A percentile compares a stretch with the other conserved stretches of the same genome.
Conservation (phyloP, 2,797 vertebrate genomes). For the Hoplostethus atlanticus region DNA sequence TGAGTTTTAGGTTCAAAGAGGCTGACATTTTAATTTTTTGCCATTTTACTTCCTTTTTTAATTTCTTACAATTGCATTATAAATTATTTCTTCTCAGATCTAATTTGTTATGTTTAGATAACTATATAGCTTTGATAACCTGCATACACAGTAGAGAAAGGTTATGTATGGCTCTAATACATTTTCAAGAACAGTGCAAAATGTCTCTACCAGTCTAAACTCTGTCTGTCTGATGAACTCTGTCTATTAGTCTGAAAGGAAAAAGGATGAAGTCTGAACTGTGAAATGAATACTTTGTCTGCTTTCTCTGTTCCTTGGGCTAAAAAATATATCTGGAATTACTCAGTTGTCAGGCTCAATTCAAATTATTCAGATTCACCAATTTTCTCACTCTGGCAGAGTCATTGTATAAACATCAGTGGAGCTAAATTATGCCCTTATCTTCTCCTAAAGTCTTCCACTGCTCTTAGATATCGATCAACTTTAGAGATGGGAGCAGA, state of each 20-base stretch:
- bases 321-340: neutral
- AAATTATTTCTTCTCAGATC: constrained; percentile 4
- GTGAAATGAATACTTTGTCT: constrained; percentile 54
- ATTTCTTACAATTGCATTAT: neutral
- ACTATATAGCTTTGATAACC: constrained; percentile 9
- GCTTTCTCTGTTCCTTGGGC: constrained; percentile 39
- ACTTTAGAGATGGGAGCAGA: neutral
- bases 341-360: too few relatives aligned
- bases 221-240: constrained; percentile 23
- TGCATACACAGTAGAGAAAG: constrained; percentile 16
- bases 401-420: constrained; percentile 19
- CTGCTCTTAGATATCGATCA: neutral
- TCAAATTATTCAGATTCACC: too few relatives aligned
- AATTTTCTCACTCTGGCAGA: too few relatives aligned
- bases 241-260: constrained; percentile 26
- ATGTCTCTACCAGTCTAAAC: constrained; percentile 34
- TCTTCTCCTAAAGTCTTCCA: neutral
- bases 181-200: constrained; percentile 17
- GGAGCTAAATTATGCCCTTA: constrained; percentile 11
- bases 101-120: too few relatives aligned
- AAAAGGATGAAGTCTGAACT: constrained; percentile 43
- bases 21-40: too few relatives aligned
- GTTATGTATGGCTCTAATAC: constrained; percentile 28
- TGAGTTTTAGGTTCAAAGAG: too few relatives aligned
- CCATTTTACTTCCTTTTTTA: neutral